Evolutionary conservation across 1,140 invertebrate genomes (phyloP), one percentile per base, ranked within the genome.

Genomic region (Scaptomyza montana): DNA sequence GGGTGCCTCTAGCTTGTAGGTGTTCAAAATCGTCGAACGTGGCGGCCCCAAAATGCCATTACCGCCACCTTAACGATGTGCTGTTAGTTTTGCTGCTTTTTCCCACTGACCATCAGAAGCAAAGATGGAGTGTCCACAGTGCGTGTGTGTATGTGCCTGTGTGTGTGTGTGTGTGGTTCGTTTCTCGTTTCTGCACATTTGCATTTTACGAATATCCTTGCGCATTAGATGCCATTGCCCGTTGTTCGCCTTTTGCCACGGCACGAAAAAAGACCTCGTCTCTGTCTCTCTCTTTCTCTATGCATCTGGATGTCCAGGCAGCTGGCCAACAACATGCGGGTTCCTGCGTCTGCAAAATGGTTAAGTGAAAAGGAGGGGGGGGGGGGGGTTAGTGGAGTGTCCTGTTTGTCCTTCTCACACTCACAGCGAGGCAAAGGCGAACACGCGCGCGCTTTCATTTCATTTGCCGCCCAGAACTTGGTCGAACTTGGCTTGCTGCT

Each of bases 141-240:
- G 56, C 39, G 51, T 67, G 50, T 41, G 25, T 47, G 30, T 60
- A 46, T 51, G 55, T 63, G 74, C 46, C 55, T 66, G 49, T 60
- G 46, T 63, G 57, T 30, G 41, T 41, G 55, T 74, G 81, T 60
- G 69, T 69, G 68, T 89, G 73, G 74, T 74, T 85, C 57, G 65
- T 67, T 59, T 68, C 79, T 68, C 79, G 82, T 78, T 85, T 87
- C 84, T 80, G 85, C 89, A 85, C 81, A 90, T 90, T 90, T 90
- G 89, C 87, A 90, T 90, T 90, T 90, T 89, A 90, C 89, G 82
- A 90, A 90, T 90, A 90, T 90, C 87, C 87, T 90, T 90, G 89
- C 89, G 87, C 84, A 90, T 90, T 90, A 90, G 87, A 86, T 73
- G 75, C 74, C 77, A 49, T 56, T 47, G 43, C 39, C 16, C 66